Evolutionary conservation across 64 coral and sea anemone species (phyloP), one percentile per base, ranked within the genome.

Genomic region (Exaiptasia diaphana): DNA sequence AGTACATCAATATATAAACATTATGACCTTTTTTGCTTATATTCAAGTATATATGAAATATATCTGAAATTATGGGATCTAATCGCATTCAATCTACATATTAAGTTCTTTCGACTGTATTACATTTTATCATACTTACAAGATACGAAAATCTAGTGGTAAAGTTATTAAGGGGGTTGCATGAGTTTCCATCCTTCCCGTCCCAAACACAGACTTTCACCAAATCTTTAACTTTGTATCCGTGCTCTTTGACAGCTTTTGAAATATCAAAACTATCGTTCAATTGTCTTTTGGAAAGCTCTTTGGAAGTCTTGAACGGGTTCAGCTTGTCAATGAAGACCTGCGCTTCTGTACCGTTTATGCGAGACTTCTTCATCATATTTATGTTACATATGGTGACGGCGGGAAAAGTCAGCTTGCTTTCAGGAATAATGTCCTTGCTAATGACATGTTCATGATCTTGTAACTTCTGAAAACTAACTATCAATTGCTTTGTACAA

Each of bases 371-470:
- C 18, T 18, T 32, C 17, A 92, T 23, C 82, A 92, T 92, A 34
- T 92, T 92, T 41, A 74, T 26, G 61, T 86, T 92, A 43, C 90
- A 92, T 22, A 92, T 81, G 55, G 52, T 86, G 50, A 92, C 77
- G 4, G 90, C 75, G 23, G 90, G 90, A 21, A 92, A 92, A 33
- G 36, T 18, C 41, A 92, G 3, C 0, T 50, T 24, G 0, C 55
- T 8, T 55, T 40, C 11, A 24, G 38, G 40, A 14, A 64, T 41
- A 21, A 32, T 86, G 9, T 67, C 29, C 15, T 75, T 28, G 18
- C 17, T 46, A 5, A 61, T 17, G 11, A 56, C 67, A 27, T 63
- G 74, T 15, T 24, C 60, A 7, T 40, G 15, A 71, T 18, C 23
- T 1, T 77, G 0, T 4, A 65, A 13, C 3, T 65, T 65, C 2